A percentile compares a stretch with the other conserved stretches of the same genome.
phyloP scores from a whole-genome alignment of 2,797 vertebrate species.

The Brachyrhaphis roseni region DNA sequence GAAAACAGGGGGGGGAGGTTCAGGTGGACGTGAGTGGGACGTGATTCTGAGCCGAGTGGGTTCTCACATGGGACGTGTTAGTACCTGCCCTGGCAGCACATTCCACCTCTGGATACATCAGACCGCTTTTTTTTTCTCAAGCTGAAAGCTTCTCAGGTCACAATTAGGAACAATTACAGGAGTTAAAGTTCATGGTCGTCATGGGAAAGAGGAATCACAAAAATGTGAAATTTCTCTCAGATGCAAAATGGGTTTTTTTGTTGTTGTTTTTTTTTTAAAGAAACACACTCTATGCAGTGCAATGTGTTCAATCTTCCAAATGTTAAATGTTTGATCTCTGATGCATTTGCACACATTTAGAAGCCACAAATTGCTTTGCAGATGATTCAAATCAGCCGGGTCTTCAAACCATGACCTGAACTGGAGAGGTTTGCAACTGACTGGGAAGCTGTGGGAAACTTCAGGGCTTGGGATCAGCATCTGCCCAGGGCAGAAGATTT shows the following conservation, averaged over 20 bases:
- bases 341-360: neutral
- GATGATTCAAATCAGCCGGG: neutral
- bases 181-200: conserved; percentile 68
- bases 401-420: neutral
- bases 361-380: neutral
- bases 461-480: neutral
- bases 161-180: conserved; percentile 75
- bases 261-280: neutral
- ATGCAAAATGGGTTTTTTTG: conserved; percentile 21
- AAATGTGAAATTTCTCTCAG: conserved; percentile 57
- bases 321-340: neutral
- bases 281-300: neutral
- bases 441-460: neutral
- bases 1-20: conserved; percentile 3
- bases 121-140: conserved; percentile 60
- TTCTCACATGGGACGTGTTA: conserved; percentile 41
- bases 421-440: neutral
- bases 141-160: conserved; percentile 66
- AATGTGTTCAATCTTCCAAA: neutral
- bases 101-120: conserved; percentile 53
- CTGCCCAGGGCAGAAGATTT: neutral
- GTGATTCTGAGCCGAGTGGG: conserved; percentile 46
- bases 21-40: conserved; percentile 18
- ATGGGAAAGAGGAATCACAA: conserved; percentile 62
- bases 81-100: conserved; percentile 57